A percentile compares a stretch with the other conserved stretches of the same genome.
Conservation (phyloP, 2,113 vertebrate genomes). For the Carettochelys insculpta region DNA sequence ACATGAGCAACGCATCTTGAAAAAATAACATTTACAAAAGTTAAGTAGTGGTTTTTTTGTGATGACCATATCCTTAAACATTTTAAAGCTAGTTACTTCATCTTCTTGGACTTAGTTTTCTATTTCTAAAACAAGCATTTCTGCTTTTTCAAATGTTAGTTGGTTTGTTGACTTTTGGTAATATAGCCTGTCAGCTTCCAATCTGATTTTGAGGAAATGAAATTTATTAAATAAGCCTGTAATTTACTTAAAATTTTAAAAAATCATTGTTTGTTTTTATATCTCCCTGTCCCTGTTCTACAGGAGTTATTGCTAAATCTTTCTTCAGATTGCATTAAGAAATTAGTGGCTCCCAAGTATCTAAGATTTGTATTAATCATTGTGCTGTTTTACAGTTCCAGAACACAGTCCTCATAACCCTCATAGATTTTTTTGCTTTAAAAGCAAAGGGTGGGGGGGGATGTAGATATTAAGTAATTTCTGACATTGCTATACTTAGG, state of each 20-base stretch:
- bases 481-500: not conserved
- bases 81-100: not conserved
- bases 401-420: fast-evolving
- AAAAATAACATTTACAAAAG: too few species aligned
- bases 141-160: not conserved
- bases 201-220: not conserved
- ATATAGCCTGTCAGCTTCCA: not conserved
- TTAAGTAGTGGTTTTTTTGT: not conserved
- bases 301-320: not conserved
- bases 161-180: not conserved
- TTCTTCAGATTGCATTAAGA: not conserved
- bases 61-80: not conserved
- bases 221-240: not conserved
- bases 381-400: not conserved
- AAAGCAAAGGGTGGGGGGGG: not conserved
- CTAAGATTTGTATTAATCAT: not conserved
- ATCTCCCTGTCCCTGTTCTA: not conserved
- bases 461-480: not conserved
- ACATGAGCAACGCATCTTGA: too few species aligned
- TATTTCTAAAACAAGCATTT: not conserved
- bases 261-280: not conserved
- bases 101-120: not conserved
- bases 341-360: not conserved
- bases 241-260: not conserved
- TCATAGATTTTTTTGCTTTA: not conserved